phyloP scores from a whole-genome alignment of 2,797 vertebrate genomes.

The Vireo griseus region DNA sequence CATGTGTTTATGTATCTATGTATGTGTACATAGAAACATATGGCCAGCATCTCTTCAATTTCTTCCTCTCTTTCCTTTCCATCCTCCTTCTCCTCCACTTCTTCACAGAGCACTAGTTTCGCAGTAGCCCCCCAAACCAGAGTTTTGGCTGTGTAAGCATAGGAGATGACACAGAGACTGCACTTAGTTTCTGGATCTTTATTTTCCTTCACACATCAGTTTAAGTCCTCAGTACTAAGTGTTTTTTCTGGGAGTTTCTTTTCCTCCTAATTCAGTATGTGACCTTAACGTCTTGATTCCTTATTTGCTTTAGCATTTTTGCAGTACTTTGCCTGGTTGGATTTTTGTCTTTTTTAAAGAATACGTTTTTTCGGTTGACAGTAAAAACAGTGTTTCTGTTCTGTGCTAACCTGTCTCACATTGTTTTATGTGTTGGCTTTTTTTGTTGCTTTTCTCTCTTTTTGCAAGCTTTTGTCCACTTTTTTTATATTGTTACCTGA shows the following conservation, averaged over 20 bases:
- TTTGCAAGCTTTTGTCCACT: neutral
- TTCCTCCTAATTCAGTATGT: neutral
- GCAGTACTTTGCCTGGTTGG: neutral
- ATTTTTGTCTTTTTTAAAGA: neutral
- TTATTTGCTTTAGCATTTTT: neutral
- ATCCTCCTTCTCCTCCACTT: neutral
- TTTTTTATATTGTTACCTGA: neutral
- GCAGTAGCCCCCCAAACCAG: neutral
- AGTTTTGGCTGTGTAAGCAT: neutral
- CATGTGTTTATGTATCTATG: neutral
- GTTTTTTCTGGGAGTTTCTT: neutral
- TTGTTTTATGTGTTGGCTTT: neutral
- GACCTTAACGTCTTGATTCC: neutral
- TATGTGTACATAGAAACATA: fast-evolving
- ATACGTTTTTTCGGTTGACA: neutral
- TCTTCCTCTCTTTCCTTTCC: neutral
- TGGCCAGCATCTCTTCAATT: neutral
- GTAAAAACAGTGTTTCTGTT: neutral
- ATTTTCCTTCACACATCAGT: neutral
- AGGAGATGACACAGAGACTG: neutral
- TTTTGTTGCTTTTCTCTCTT: neutral
- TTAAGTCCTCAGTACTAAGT: neutral
- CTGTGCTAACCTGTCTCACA: neutral
- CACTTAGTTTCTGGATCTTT: neutral
- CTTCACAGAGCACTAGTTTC: neutral